phyloP scores from a whole-genome alignment of 1,140 invertebrate species.

The Grapholita molesta region DNA sequence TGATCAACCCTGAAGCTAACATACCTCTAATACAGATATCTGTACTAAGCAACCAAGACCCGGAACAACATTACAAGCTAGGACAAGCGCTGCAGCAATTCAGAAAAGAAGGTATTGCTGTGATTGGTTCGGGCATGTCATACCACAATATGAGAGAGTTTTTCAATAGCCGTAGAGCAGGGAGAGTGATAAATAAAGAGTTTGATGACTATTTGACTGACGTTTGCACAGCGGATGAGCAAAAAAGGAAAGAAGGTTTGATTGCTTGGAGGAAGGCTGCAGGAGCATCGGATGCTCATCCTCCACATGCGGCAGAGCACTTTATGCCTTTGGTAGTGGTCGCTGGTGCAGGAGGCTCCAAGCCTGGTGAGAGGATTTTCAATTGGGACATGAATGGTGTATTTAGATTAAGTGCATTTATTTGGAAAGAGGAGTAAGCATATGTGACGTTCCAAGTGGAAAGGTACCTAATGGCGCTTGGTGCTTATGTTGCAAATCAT shows the following conservation, averaged over 20 bases:
- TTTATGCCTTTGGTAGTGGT: slow-evolving; percentile 68
- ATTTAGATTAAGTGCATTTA: slow-evolving; percentile 61
- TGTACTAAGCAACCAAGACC: slow-evolving; percentile 54
- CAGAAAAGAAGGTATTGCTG: slow-evolving; percentile 61
- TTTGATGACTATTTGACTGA: slow-evolving; percentile 61
- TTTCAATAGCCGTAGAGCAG: slow-evolving; percentile 32
- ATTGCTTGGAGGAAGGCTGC: slow-evolving; percentile 51
- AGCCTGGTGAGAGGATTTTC: slow-evolving; percentile 55
- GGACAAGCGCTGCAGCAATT: slow-evolving; percentile 56
- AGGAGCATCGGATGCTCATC: slow-evolving; percentile 60
- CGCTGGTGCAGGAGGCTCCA: slow-evolving; percentile 59
- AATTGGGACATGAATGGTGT: slow-evolving; percentile 62
- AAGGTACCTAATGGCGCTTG: too few species aligned
- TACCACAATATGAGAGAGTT: slow-evolving; percentile 73
- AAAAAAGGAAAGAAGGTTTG: slow-evolving; percentile 41
- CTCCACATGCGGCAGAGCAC: slow-evolving; percentile 58
- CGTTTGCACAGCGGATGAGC: slow-evolving; percentile 53
- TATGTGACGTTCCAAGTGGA: too few species aligned
- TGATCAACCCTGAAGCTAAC: slow-evolving; percentile 61
- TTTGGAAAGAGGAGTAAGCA: slow-evolving; percentile 55
- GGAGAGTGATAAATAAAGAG: slow-evolving; percentile 51
- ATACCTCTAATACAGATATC: slow-evolving; percentile 67
- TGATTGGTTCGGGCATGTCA: slow-evolving; percentile 69
- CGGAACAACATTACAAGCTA: slow-evolving; percentile 59
- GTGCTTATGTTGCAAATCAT: too few species aligned